Evolutionary conservation across 2,113 vertebrate species (phyloP).

Genomic region (Micronycteris hirsuta): DNA sequence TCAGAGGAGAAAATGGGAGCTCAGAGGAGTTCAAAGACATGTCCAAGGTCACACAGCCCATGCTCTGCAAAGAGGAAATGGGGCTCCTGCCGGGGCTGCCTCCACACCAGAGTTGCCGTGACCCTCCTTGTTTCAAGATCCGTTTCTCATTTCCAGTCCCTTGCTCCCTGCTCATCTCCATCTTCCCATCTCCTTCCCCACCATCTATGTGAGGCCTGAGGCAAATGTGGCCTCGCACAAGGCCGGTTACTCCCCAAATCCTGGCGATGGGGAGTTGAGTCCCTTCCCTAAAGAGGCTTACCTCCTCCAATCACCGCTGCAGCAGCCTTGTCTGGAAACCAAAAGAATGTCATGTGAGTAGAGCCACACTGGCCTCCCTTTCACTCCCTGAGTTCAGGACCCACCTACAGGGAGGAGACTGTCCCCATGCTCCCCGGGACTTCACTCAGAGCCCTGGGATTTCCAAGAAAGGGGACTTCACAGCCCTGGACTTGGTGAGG

Average conservation of each 20-base stretch:
- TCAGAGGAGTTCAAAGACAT: not conserved
- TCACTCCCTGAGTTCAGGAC: too few relatives aligned
- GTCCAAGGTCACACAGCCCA: not conserved
- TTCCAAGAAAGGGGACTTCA: not conserved
- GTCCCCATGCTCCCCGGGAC: too few relatives aligned
- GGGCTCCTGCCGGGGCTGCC: not conserved
- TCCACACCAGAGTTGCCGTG: rapidly evolving
- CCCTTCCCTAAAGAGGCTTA: not conserved
- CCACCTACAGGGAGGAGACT: too few relatives aligned
- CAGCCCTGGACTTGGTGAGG: not conserved
- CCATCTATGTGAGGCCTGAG: not conserved
- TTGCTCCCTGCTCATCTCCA: not conserved
- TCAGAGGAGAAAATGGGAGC: not conserved
- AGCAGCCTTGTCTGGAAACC: not conserved
- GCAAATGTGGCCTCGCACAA: too few relatives aligned
- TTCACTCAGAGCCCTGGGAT: not conserved
- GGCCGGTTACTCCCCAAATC: not conserved
- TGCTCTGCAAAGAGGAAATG: rapidly evolving
- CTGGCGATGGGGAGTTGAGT: not conserved
- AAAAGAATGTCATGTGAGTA: constrained; percentile 3
- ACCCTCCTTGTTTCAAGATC: too few relatives aligned
- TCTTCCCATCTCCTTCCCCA: not conserved
- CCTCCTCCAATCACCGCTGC: not conserved
- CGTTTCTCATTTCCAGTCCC: not conserved
- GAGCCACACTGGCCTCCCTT: not conserved